These are phyloP conservation scores for Athetis lepigone DNA, from an alignment of 2,888 invertebrate genomes.

Conservation along the genomic window DNA sequence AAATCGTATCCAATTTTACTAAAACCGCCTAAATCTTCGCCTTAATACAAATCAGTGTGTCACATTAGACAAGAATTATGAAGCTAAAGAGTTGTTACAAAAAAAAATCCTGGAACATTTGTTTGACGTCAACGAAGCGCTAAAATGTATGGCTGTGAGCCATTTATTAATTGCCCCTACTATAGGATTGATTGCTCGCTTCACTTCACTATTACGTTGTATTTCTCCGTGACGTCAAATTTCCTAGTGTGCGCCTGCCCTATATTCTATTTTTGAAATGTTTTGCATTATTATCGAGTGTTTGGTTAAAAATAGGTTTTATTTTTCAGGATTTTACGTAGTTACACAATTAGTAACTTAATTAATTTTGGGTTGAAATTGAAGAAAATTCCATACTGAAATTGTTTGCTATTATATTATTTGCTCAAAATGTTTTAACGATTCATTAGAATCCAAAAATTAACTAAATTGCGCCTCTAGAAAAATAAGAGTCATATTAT, in stretches of 20 bases:
- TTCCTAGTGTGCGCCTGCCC: conserved; percentile 34
- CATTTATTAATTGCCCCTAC: conserved; percentile 80
- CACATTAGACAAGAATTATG: conserved; percentile 82
- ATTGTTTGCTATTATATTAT: no score
- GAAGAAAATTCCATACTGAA: no score
- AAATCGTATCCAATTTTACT: conserved; percentile 46
- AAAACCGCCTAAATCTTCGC: conserved; percentile 48
- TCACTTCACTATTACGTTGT: conserved; percentile 70
- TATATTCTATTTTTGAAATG: conserved; percentile 39
- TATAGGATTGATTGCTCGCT: conserved; percentile 79
- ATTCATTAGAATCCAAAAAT: no score
- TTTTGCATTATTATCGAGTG: conserved; percentile 7
- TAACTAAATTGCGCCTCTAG: no score
- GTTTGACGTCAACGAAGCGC: conserved; percentile 82
- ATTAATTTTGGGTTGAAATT: no score
- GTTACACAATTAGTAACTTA: background rate
- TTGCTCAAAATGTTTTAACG: no score
- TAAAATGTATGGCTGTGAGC: conserved; percentile 75
- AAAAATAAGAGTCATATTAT: no score
- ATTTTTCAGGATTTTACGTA: background rate
- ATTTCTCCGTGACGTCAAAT: conserved; percentile 63
- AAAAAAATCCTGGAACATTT: conserved; percentile 70
- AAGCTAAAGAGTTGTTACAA: conserved; percentile 63
- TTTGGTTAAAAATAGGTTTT: background rate
- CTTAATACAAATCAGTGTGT: conserved; percentile 75